phyloP scores from a whole-genome alignment of 2,113 vertebrate genomes.

The Hyperopisus bebe region DNA sequence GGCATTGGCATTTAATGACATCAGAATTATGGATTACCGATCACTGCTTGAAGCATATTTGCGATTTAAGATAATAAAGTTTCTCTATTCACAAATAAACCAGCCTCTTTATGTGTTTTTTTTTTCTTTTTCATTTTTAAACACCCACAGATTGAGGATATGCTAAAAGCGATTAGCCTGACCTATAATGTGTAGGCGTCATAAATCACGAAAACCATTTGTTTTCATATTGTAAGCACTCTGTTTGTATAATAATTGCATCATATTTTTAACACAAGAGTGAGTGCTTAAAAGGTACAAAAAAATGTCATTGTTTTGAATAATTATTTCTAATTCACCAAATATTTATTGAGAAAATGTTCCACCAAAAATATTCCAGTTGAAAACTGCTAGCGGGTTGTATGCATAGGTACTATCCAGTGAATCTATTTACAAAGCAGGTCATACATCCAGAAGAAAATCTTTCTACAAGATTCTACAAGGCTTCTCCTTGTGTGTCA shows the following conservation, averaged over 20 bases:
- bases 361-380: not conserved
- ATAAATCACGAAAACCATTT: constrained; percentile 4
- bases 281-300: constrained; percentile 5
- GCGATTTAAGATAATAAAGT: not conserved
- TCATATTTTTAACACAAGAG: constrained; percentile 9
- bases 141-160: constrained; percentile 10
- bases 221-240: constrained; percentile 6
- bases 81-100: not conserved
- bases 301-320: not conserved
- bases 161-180: not conserved
- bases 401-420: not conserved
- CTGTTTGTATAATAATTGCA: constrained; percentile 12
- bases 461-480: not conserved
- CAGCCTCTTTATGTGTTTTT: not conserved
- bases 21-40: not conserved
- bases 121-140: not conserved
- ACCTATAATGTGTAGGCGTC: constrained; percentile 6
- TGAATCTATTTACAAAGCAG: not conserved
- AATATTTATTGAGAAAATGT: constrained; percentile 10
- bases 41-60: not conserved
- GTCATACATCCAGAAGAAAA: not conserved
- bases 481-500: not conserved
- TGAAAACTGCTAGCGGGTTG: not conserved
- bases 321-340: constrained; percentile 13
- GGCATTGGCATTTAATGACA: not conserved